Evolutionary conservation across 2,113 vertebrate species (phyloP), one percentile per base, ranked within the genome.

Genomic region (Passer domesticus): DNA sequence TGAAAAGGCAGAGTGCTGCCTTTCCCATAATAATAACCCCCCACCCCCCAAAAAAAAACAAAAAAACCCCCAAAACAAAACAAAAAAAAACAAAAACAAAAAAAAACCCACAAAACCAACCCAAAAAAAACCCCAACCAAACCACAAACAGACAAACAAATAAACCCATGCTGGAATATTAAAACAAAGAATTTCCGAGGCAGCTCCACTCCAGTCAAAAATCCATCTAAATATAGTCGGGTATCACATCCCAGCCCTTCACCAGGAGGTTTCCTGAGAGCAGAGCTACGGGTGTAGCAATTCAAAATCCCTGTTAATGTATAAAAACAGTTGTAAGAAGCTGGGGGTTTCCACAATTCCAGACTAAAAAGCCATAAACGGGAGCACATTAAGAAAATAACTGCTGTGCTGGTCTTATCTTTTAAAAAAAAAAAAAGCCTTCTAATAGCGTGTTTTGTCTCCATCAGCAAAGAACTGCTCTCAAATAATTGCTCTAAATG

Each of bases 401-500:
- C 43, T 89, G 52, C 64, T 81, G 95, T 67, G 50, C 67, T n/a
- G 35, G 75, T 44, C 79, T 68, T 44, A 46, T 46, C 13, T 19
- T 76, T 62, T 24, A n/a, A n/a, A n/a, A n/a, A n/a, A n/a, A n/a
- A 43, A 27, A 37, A 60, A 60, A 6, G 7, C n/a, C 55, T 89
- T 83, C 44, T 96, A 94, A 92, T n/a, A 68, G 83, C 18, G 7
- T 20, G 23, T 90, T 92, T 94, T 89, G 69, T 76, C 79, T 97
- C 92, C 78, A 89, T 95, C 92, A 92, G 89, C 53, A 86, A 93
- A 92, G 75, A 62, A 35, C 25, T 10, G 58, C 83, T 89, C 23
- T 37, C 52, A 87, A 84, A 55, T 96, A 87, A 92, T 85, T 92
- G 85, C 64, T 92, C 79, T 72, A 87, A 90, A 96, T 73, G 96